A percentile compares a stretch with the other conserved stretches of the same genome.
These are phyloP conservation scores for Parnassius glacialis DNA, from an alignment of 2,888 invertebrate species.

Conservation along the genomic window DNA sequence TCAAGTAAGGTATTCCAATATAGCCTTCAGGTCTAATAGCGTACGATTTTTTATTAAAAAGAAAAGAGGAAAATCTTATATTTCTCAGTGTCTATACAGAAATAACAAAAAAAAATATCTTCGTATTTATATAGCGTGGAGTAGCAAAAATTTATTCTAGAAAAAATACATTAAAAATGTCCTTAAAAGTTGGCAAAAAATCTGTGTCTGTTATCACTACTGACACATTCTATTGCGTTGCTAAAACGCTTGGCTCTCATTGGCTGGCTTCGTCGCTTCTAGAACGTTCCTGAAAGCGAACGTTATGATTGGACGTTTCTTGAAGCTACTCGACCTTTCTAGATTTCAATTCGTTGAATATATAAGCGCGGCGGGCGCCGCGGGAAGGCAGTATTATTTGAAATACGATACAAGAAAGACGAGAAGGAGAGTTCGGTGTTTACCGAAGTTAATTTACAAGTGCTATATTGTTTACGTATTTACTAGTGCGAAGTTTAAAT, in stretches of 20 bases:
- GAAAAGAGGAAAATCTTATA: too few species aligned
- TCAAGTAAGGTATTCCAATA: too few species aligned
- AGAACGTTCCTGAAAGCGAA: conserved; percentile 39
- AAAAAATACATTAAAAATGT: not conserved
- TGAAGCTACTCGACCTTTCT: conserved; percentile 52
- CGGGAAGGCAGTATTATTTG: conserved; percentile 28
- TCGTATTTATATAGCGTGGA: too few species aligned
- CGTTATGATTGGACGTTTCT: conserved; percentile 45
- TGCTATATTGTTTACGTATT: conserved; percentile 7
- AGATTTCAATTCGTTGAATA: conserved; percentile 44
- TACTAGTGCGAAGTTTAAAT: conserved; percentile 21
- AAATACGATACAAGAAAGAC: conserved; percentile 21
- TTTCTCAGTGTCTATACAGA: too few species aligned
- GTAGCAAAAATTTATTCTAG: too few species aligned
- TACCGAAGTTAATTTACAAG: conserved; percentile 26
- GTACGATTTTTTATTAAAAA: too few species aligned
- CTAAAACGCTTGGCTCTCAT: not conserved
- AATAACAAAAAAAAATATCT: too few species aligned
- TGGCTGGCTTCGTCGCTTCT: conserved; percentile 28
- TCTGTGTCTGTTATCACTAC: not conserved
- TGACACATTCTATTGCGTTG: too few species aligned
- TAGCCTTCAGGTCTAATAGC: too few species aligned
- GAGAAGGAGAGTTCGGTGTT: conserved; percentile 17
- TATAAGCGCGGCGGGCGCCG: conserved; percentile 24
- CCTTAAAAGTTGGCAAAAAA: not conserved